phyloP scores from a whole-genome alignment of 2,113 vertebrate genomes.

The Callionymus lyra region DNA sequence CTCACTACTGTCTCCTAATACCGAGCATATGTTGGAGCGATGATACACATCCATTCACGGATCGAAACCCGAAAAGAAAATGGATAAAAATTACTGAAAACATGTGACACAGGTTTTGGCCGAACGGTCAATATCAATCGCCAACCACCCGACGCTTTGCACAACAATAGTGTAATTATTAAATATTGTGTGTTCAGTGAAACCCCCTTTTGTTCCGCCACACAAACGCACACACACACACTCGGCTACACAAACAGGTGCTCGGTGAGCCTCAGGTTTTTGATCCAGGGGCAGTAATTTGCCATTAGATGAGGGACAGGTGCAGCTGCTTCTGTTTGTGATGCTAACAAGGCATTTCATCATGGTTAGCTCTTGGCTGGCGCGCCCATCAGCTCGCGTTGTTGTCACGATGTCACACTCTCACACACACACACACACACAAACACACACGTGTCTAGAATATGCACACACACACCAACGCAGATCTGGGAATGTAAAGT shows the following conservation, averaged over 20 bases:
- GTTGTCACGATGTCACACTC: conserved; percentile 32
- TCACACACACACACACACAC: not conserved
- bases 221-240: not conserved
- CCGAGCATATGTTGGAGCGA: conserved; percentile 38
- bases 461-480: too few relatives aligned
- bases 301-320: conserved; percentile 63
- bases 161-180: too few relatives aligned
- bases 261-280: conserved; percentile 54
- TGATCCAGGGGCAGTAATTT: conserved; percentile 68
- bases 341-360: conserved; percentile 65
- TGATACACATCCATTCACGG: conserved; percentile 11
- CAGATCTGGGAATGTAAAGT: too few relatives aligned
- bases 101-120: too few relatives aligned
- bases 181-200: too few relatives aligned
- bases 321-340: conserved; percentile 59
- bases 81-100: too few relatives aligned
- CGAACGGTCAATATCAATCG: too few relatives aligned
- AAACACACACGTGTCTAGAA: not conserved
- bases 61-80: too few relatives aligned
- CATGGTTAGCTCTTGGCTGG: conserved; percentile 54
- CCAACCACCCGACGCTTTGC: too few relatives aligned
- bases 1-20: conserved; percentile 30
- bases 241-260: conserved; percentile 7
- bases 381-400: conserved; percentile 49
- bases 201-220: too few relatives aligned